Evolutionary conservation across 2,113 vertebrate species (phyloP), one percentile per base, ranked within the genome.

Genomic region (Pelmatolapia mariae): DNA sequence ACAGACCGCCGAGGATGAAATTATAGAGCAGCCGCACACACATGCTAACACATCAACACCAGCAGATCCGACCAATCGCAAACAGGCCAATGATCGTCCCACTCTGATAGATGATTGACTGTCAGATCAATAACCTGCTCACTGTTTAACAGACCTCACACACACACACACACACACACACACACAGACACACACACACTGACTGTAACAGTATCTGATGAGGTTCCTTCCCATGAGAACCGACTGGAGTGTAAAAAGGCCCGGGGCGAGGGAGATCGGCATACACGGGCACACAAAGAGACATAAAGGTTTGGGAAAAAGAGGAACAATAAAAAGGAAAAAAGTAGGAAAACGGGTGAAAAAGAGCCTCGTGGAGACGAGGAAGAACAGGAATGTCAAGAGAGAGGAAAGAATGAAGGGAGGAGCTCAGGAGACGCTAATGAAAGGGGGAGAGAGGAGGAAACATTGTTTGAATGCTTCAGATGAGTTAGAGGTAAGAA

Each of bases 341-440:
- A 31, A 36, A 38, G 8, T 1, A 36, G 26, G 52, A 4, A 31
- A 50, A 57, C 13, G 7, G 45, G 54, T 66, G 81, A 73, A 57
- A 59, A 68, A 24, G 63, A 76, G 73, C 15, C 38, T 10, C 66
- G 82, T n/a, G 80, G 45, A 24, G 22, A 92, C 11, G 15, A 18
- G 53, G 59, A 85, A 85, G 7, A 52, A 47, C 26, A 87, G 89
- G 84, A 91, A 94, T 89, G 90, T 81, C 79, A 54, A 82, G 81
- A 54, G 56, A 57, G 63, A 45, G 43, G n/a, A 66, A 79, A 66
- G 80, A 71, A 47, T 19, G 81, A 56, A 40, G 54, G 56, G 78
- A 54, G 71, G 40, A 61, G 79, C 38, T 40, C 16, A 63, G 56
- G 61, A 63, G 80, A 16, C 29, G 2, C 38, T 12, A 38, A 53